phyloP scores from a whole-genome alignment of 1,140 invertebrate genomes.

The Brachionus sp. region DNA sequence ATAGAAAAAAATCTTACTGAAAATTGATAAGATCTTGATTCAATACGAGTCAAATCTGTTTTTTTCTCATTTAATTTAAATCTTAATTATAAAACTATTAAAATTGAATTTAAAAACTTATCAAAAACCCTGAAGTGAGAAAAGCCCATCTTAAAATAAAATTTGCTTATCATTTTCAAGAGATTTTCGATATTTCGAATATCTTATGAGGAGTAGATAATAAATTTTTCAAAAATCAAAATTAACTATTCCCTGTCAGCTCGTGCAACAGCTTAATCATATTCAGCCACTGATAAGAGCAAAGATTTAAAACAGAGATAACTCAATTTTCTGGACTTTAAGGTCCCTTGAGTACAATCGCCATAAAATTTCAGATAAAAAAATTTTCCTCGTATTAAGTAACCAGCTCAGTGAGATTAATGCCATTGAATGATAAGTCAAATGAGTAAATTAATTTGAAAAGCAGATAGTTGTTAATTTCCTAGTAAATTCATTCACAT shows the following conservation, averaged over 20 bases:
- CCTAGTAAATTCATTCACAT: background rate
- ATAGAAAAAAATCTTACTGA: background rate
- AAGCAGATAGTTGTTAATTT: constrained; percentile 25
- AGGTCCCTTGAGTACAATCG: background rate
- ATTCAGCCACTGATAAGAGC: background rate
- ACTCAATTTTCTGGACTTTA: background rate
- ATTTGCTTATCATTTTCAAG: background rate
- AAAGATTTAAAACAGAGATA: background rate
- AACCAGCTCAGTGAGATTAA: background rate
- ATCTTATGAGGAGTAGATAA: background rate
- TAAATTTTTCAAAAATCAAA: constrained; percentile 31
- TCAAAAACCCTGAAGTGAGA: background rate
- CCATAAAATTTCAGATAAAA: background rate
- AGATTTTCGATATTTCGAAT: constrained; percentile 4
- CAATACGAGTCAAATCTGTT: background rate
- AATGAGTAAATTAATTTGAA: constrained; percentile 8
- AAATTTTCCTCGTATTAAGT: background rate
- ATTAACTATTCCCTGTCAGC: background rate
- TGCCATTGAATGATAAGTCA: background rate
- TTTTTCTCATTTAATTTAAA: background rate
- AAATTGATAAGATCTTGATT: constrained; percentile 3
- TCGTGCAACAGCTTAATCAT: background rate
- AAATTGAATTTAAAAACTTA: constrained; percentile 23
- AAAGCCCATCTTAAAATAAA: background rate
- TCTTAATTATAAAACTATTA: constrained; percentile 24